Base-by-base conservation (phyloP, 2,797 vertebrate genomes). In the Macropodus opercularis region DNA sequence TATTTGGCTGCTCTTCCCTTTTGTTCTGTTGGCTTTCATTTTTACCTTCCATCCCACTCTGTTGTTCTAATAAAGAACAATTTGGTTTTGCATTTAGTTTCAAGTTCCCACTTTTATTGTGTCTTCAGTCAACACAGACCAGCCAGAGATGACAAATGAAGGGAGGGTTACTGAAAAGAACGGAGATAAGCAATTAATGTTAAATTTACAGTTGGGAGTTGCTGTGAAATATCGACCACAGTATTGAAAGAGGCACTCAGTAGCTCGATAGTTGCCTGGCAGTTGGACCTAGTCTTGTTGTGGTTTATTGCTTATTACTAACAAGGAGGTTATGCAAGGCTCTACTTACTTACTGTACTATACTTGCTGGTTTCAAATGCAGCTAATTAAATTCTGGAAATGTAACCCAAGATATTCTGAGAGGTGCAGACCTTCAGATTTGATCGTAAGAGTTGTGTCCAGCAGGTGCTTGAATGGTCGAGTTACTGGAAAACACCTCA, bases 1-100 rank as follows among this genome's bases (percentile, higher is more conserved):
- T 71, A 58, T 58, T 59, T 47, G 14, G 26, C 54, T 43, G 24
- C 53, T 68, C 19, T 29, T 40, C 56, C 52, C 39, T 24, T 52
- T 59, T 47, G 19, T 65, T 49, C 60, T 41, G 40, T 40, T 27
- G 27, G 19, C 44, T 52, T 8, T 14, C 12, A 1, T 51, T 36
- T 51, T 48, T 21, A 7, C 13, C 14, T 50, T 43, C 24, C 56
- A n/a, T 41, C 14, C 42, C 17, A 22, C 38, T 35, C 53, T 40
- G 0, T 63, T 69, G 49, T 69, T 40, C 43, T 18, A 43, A 41
- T 31, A 56, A 57, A 59, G 18, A 47, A 10, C 14, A 6, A 23
- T 27, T 40, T 32, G 47, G 32, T 46, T n/a, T n/a, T 27, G 15
- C 11, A 4, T 10, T 57, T 52, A 32, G 27, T 61, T 54, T 70